Evolutionary conservation across 2,888 invertebrate genomes (phyloP).

Genomic region (Limnephilus rhombicus): DNA sequence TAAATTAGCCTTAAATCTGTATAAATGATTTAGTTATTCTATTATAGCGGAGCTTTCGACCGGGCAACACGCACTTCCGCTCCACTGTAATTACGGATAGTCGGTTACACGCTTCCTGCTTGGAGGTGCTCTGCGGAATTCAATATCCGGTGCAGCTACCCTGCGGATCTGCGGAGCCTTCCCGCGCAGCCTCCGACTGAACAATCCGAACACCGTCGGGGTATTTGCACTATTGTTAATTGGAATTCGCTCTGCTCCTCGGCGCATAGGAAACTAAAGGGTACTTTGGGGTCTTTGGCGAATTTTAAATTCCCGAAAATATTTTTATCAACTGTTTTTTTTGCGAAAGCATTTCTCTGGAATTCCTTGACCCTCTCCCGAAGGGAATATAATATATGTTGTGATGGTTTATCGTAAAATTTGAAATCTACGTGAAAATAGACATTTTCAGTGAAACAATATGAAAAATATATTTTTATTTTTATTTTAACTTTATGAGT

Average conservation of each 20-base stretch:
- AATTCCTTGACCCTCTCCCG: background rate
- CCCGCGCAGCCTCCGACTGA: constrained; percentile 8
- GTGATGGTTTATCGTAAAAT: background rate
- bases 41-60: background rate
- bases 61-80: constrained; percentile 15
- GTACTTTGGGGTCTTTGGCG: constrained; percentile 25
- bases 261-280: background rate
- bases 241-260: constrained; percentile 37
- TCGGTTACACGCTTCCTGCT: constrained; percentile 61
- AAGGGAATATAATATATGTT: background rate
- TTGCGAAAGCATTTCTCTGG: background rate
- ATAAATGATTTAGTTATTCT: constrained; percentile 1
- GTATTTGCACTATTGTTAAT: constrained; percentile 46
- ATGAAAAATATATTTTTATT: too few species aligned
- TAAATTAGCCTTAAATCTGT: background rate
- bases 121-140: constrained; percentile 58
- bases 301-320: constrained; percentile 7
- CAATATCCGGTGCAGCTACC: constrained; percentile 61
- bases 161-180: background rate
- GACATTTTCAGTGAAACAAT: too few species aligned
- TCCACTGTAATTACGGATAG: constrained; percentile 58
- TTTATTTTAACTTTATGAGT: too few species aligned
- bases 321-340: background rate
- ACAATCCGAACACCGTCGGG: constrained; percentile 2
- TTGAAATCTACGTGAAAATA: background rate